These are phyloP conservation scores for Leptinotarsa tumamoca DNA, from an alignment of 2,888 invertebrate genomes.

Conservation along the genomic window DNA sequence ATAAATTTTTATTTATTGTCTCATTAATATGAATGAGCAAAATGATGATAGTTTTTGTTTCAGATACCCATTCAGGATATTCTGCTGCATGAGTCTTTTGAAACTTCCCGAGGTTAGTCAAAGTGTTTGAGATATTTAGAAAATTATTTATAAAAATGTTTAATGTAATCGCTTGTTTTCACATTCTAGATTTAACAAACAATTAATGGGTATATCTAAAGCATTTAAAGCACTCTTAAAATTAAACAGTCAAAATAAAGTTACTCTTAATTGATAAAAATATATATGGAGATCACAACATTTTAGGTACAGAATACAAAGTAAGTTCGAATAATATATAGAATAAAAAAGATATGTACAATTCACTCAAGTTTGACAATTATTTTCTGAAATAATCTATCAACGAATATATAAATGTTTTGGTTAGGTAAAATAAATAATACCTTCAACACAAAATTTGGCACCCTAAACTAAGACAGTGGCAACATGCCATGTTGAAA, in stretches of 20 bases:
- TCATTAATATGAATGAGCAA: constrained; percentile 16
- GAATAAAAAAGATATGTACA: constrained; percentile 23
- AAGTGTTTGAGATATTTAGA: not conserved
- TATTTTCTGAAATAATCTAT: constrained; percentile 32
- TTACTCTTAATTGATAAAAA: constrained; percentile 33
- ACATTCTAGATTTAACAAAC: constrained; percentile 24
- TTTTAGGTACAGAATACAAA: constrained; percentile 38
- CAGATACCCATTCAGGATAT: not conserved
- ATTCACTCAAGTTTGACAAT: constrained; percentile 23
- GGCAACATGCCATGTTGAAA: constrained; percentile 22
- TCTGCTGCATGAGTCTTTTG: no score
- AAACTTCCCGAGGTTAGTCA: not conserved
- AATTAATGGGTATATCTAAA: constrained; percentile 24
- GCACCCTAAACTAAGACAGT: constrained; percentile 39
- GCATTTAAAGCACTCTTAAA: constrained; percentile 40
- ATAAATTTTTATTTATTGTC: constrained; percentile 33
- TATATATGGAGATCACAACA: constrained; percentile 45
- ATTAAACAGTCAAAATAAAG: constrained; percentile 41
- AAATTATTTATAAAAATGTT: not conserved
- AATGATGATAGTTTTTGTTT: not conserved
- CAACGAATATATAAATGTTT: constrained; percentile 29
- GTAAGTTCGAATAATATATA: constrained; percentile 25
- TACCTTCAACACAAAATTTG: constrained; percentile 40
- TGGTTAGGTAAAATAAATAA: constrained; percentile 35
- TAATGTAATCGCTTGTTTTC: constrained; percentile 10